Evolutionary conservation across 2,888 invertebrate genomes (phyloP).

Genomic region (Ormyrus rosae): DNA sequence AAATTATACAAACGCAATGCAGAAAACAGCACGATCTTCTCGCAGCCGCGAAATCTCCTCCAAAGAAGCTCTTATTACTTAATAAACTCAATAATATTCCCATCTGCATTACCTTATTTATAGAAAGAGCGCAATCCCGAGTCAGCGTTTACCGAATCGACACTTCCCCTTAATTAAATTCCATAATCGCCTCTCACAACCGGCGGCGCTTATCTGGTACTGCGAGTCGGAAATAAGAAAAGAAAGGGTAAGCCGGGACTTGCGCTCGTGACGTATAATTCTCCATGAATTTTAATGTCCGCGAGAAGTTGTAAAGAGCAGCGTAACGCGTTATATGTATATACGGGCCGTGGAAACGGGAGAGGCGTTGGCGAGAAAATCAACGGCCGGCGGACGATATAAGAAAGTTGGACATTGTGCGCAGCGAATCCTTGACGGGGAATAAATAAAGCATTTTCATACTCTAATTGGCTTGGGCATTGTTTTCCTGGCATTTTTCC

Average conservation of each 20-base stretch:
- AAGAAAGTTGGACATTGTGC: no score
- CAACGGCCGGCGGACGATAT: no score
- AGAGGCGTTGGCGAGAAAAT: no score
- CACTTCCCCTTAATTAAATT: slow-evolving; percentile 11
- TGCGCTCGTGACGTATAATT: slow-evolving; percentile 1
- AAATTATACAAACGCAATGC: neutral
- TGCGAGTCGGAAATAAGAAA: neutral
- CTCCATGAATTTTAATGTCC: slow-evolving; percentile 17
- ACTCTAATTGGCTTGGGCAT: no score
- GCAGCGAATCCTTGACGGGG: no score
- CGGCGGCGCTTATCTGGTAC: neutral
- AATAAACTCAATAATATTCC: neutral
- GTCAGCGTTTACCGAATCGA: neutral
- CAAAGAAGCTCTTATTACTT: neutral
- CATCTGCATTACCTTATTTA: no score
- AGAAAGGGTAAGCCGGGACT: neutral
- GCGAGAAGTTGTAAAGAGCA: neutral
- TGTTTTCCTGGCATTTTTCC: no score
- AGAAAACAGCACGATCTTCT: neutral
- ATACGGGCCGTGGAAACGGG: no score
- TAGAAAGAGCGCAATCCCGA: neutral
- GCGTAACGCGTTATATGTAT: no score
- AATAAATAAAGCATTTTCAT: no score
- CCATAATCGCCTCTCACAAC: neutral
- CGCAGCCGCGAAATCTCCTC: neutral